Base-by-base conservation (phyloP, 1,140 invertebrate genomes). In the Leucophenga varia region DNA sequence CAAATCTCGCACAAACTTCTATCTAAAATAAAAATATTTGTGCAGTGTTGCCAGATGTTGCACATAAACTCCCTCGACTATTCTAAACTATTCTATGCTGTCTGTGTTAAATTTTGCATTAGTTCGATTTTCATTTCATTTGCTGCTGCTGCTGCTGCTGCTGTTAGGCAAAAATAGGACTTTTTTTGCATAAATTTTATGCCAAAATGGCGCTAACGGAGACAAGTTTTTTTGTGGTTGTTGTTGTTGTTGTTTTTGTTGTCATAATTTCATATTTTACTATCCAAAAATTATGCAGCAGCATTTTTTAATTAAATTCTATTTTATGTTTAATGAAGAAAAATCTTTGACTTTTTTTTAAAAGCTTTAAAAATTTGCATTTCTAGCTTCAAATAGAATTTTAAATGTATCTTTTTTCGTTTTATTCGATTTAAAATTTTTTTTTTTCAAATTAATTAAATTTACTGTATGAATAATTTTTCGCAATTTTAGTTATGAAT, bases 91-190 rank as follows among this genome's bases (percentile, higher is more conserved):
- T n/a, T 43, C 22, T 36, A 19, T 42, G 12, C 13, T 35, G 18
- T 52, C 43, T 28, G 34, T 38, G 37, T 46, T 57, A 64, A 64
- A 57, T 64, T 65, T 56, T 54, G 47, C 59, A 65, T 67, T 52
- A 52, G 59, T 67, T 67, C 63, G 63, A 67, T 67, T 67, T 67
- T 67, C 54, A 57, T 67, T 67, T 61, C 56, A 67, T 67, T 67
- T 63, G 59, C 56, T 53, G 51, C 37, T 55, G n/a, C n/a, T n/a
- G n/a, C n/a, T n/a, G n/a, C n/a, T n/a, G n/a, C n/a, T n/a, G n/a
- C n/a, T n/a, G n/a, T n/a, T n/a, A n/a, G 47, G 40, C 35, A 46
- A 46, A 47, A 40, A 48, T 25, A 6, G 5, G 5, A 5, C 22
- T 10, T 45, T 61, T 55, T 59, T 54, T 55, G 49, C 59, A 54